Base-by-base conservation (phyloP, 92 coral and sea anemone genomes). In the Palythoa heliodiscus region DNA sequence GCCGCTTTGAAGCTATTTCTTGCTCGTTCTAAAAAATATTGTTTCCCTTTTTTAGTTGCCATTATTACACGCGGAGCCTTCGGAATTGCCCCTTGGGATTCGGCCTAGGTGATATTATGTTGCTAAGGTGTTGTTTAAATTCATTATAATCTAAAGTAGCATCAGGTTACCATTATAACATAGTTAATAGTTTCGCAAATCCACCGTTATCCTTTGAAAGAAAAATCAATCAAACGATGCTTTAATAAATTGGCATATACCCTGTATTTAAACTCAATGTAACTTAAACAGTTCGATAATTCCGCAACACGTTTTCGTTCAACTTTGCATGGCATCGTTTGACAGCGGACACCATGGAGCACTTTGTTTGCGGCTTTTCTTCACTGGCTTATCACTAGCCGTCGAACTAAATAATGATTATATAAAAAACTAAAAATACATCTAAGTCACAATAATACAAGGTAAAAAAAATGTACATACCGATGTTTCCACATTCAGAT, bases 31-130 rank as follows among this genome's bases (percentile, higher is more conserved):
- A 83, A 66, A 43, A 13, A 76, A 69, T 70, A 69, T 22, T 83
- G 75, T 17, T 67, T 47, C 57, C 86, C 77, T 83, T 83, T 83
- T 13, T 61, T 39, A 6, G 87, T 83, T 64, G 52, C 22, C 7
- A 43, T 20, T 67, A 78, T 39, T 22, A 64, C 29, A 64, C 70
- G 70, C 70, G 70, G 25, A 64, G 29, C 0, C 70, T 23, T 64
- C 70, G 70, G 68, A 61, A n/a, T 61, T 61, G 68, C 68, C 68
- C 68, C 68, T 61, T 61, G 68, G 68, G 68, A 61, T 61, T 61
- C 68, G 23, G n/a, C 68, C 7, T 61, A 61, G 16, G 70, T 64
- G 70, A 64, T 64, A n/a, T 64, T 10, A 64, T 55, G 61, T 55
- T 55, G 61, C 61, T 12, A 55, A 55, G 61, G 61, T 14, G 60